These are phyloP conservation scores for Caenorhabditis doughertyi DNA, from an alignment of 2,888 invertebrate genomes.

Conservation along the genomic window DNA sequence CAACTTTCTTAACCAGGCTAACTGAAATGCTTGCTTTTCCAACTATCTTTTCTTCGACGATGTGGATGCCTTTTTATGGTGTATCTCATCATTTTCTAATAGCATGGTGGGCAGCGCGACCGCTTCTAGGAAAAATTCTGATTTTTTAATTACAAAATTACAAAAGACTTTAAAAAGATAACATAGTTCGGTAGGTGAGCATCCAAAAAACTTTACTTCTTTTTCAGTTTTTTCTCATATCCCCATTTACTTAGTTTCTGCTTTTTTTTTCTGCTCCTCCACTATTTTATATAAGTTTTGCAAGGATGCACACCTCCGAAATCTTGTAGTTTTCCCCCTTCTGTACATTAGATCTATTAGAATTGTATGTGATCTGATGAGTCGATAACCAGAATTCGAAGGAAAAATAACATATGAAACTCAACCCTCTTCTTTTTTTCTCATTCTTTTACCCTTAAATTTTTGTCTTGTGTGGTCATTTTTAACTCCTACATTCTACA, in stretches of 20 bases:
- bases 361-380: conserved; percentile 39
- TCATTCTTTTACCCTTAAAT: conserved; percentile 15
- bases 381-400: conserved; percentile 42
- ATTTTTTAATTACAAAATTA: not conserved
- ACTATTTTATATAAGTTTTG: conserved; percentile 39
- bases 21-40: conserved; percentile 23
- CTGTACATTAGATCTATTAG: conserved; percentile 17
- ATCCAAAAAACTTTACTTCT: conserved; percentile 40
- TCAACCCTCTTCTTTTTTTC: conserved; percentile 27
- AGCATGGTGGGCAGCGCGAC: conserved; percentile 64
- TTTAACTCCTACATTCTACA: conserved; percentile 59
- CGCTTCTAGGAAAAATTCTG: conserved; percentile 48
- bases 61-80: conserved; percentile 11
- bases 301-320: conserved; percentile 52
- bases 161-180: not conserved
- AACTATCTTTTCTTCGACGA: conserved; percentile 31
- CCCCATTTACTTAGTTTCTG: not conserved
- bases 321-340: conserved; percentile 3
- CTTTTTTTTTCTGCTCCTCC: not conserved
- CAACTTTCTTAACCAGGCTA: conserved; percentile 43
- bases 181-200: conserved; percentile 35
- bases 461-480: conserved; percentile 57
- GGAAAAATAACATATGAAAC: conserved; percentile 7
- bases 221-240: conserved; percentile 4
- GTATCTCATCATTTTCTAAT: conserved; percentile 46